Percentiles rank a stretch among this genome's conserved stretches.
Evolutionary conservation across 1,140 invertebrate genomes (phyloP).

Genomic region (Cotesia chilonis): DNA sequence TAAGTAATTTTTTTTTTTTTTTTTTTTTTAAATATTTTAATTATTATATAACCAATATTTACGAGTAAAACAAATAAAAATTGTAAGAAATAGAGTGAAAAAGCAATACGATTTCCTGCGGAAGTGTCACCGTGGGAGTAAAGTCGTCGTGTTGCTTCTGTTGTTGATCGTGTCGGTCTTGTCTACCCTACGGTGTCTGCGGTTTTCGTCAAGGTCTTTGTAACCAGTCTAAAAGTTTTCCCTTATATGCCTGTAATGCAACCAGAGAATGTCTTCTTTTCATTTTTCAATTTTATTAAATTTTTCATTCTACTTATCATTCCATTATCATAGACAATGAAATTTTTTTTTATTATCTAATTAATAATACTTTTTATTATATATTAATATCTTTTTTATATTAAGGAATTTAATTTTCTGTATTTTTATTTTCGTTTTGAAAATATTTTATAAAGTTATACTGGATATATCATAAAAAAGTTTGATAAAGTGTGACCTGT

Average conservation of each 20-base stretch:
- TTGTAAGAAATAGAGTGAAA: background rate
- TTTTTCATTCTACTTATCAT: too few relatives aligned
- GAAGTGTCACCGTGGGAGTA: constrained; percentile 28
- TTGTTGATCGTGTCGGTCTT: too few relatives aligned
- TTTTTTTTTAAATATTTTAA: too few relatives aligned
- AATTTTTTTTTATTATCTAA: too few relatives aligned
- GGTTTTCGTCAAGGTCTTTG: constrained; percentile 24
- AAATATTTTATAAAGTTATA: too few relatives aligned
- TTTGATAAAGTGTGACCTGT: constrained; percentile 12
- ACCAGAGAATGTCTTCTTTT: constrained; percentile 13
- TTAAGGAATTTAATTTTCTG: background rate
- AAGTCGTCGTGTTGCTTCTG: constrained; percentile 5
- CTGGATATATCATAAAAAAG: background rate
- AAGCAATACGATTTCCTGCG: constrained; percentile 31
- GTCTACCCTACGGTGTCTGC: constrained; percentile 17
- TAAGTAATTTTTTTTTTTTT: too few relatives aligned
- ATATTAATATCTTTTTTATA: background rate
- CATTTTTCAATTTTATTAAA: too few relatives aligned
- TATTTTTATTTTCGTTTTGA: constrained; percentile 12
- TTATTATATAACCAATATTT: too few relatives aligned
- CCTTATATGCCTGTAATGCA: background rate
- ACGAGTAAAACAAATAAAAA: too few relatives aligned
- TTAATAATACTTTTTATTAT: background rate
- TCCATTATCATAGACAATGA: too few relatives aligned
- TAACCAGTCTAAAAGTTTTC: constrained; percentile 7